These are phyloP conservation scores for Aphrocallistes beatrix DNA, from an alignment of 37 sponge, comb jelly and placozoan species.

Conservation along the genomic window DNA sequence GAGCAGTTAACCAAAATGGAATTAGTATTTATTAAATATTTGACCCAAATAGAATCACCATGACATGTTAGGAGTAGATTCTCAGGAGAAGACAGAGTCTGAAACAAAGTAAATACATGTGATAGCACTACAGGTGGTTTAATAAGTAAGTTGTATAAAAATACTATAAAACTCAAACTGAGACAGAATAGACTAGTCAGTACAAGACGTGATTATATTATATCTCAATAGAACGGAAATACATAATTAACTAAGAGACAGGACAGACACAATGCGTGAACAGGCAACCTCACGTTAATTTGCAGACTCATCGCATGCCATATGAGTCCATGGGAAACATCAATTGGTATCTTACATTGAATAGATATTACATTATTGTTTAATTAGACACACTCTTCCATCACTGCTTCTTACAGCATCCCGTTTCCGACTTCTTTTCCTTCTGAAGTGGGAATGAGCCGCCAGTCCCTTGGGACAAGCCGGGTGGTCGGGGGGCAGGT, in stretches of 20 bases:
- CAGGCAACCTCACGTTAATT: not conserved
- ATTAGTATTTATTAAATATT: too few species aligned
- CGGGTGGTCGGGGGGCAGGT: slow-evolving; percentile 36
- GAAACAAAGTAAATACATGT: too few species aligned
- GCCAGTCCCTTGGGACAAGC: not conserved
- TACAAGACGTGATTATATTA: slow-evolving; percentile 10
- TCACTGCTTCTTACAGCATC: slow-evolving; percentile 23
- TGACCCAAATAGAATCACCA: too few species aligned
- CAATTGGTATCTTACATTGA: not conserved
- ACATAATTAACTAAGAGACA: not conserved
- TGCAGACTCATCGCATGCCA: not conserved
- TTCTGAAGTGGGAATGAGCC: slow-evolving; percentile 16
- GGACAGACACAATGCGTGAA: not conserved
- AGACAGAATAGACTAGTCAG: not conserved
- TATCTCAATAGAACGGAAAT: not conserved
- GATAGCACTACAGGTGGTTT: not conserved
- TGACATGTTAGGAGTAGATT: too few species aligned
- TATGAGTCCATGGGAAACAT: not conserved
- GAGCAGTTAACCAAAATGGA: too few species aligned
- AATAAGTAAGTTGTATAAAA: slow-evolving; percentile 5
- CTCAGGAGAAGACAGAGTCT: too few species aligned
- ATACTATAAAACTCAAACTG: slow-evolving; percentile 16
- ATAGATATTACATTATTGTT: not conserved
- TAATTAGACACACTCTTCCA: not conserved
- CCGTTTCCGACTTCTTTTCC: not conserved